Conservation (phyloP, 2,888 invertebrate species). For the Mythimna vitellina region DNA sequence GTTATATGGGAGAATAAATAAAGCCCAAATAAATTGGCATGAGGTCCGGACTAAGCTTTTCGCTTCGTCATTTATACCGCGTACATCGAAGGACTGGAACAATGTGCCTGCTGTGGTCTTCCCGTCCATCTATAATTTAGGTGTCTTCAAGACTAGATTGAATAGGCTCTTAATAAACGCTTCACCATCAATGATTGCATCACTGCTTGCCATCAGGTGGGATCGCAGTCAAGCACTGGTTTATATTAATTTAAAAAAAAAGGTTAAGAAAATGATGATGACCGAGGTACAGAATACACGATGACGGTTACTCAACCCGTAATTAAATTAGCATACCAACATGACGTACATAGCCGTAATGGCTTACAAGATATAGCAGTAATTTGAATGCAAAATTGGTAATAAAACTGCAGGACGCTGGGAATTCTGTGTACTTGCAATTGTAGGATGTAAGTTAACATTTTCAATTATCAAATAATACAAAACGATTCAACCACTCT, state of each 20-base stretch:
- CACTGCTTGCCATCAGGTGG: no score
- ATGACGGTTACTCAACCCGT: slow-evolving; percentile 24
- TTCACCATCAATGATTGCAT: no score
- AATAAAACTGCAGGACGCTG: slow-evolving; percentile 13
- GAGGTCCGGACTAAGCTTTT: no score
- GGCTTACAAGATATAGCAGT: slow-evolving; percentile 26
- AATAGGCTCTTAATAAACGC: no score
- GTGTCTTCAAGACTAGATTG: no score
- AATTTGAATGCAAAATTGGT: slow-evolving; percentile 37
- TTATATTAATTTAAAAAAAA: no score
- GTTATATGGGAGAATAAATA: background rate
- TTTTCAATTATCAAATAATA: slow-evolving; percentile 24
- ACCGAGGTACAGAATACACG: background rate
- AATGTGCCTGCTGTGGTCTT: no score
- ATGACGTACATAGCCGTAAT: slow-evolving; percentile 21
- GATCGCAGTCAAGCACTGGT: no score
- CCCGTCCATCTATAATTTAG: no score
- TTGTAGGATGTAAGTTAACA: slow-evolving; percentile 13
- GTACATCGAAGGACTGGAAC: no score
- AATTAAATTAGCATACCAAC: slow-evolving; percentile 12
- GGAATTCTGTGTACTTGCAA: slow-evolving; percentile 5
- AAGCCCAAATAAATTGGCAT: background rate
- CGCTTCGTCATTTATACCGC: no score
- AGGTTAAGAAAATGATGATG: background rate
- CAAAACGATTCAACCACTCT: slow-evolving; percentile 4